A percentile compares a stretch with the other conserved stretches of the same genome.
Conservation (phyloP, 2,113 vertebrate species). For the Cyprinodon tularosa region DNA sequence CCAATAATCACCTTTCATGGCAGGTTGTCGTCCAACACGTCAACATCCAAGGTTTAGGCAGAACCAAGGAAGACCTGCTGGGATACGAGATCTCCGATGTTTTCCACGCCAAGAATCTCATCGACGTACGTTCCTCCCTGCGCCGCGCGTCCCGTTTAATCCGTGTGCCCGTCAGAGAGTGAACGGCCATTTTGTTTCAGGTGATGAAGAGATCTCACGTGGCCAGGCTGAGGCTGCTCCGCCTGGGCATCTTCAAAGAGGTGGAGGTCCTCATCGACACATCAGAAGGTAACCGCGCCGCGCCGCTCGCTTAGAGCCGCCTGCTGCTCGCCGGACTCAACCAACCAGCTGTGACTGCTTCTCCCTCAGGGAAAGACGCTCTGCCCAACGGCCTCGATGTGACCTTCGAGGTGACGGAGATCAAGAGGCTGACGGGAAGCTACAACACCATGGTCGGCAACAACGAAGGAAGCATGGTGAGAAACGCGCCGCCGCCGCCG, state of each 20-base stretch:
- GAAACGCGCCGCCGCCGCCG: slow-evolving; percentile 8
- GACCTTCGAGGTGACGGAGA: slow-evolving; percentile 91
- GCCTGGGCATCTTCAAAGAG: slow-evolving; percentile 91
- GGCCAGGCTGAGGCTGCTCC: slow-evolving; percentile 90
- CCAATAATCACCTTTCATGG: neutral
- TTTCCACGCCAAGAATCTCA: slow-evolving; percentile 92
- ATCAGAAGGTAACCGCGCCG: slow-evolving; percentile 83
- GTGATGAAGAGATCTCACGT: slow-evolving; percentile 93
- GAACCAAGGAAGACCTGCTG: slow-evolving; percentile 95
- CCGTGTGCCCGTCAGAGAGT: neutral
- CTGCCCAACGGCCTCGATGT: slow-evolving; percentile 94
- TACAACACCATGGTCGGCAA: slow-evolving; percentile 99
- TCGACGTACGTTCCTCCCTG: slow-evolving; percentile 83
- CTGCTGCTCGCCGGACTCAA: too few species aligned
- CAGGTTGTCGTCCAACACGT: slow-evolving; percentile 96
- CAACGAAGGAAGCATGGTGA: slow-evolving; percentile 98
- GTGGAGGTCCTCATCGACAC: slow-evolving; percentile 96
- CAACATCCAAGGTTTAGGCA: slow-evolving; percentile 90
- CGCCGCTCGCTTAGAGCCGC: too few species aligned
- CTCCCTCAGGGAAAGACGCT: slow-evolving; percentile 84
- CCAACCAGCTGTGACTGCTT: neutral
- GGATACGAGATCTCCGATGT: slow-evolving; percentile 92
- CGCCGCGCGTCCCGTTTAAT: too few species aligned
- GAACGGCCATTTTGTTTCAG: slow-evolving; percentile 45
- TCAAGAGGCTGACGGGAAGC: slow-evolving; percentile 92